Conservation (phyloP, 2,888 invertebrate species). For the Ectemnius continuus region DNA sequence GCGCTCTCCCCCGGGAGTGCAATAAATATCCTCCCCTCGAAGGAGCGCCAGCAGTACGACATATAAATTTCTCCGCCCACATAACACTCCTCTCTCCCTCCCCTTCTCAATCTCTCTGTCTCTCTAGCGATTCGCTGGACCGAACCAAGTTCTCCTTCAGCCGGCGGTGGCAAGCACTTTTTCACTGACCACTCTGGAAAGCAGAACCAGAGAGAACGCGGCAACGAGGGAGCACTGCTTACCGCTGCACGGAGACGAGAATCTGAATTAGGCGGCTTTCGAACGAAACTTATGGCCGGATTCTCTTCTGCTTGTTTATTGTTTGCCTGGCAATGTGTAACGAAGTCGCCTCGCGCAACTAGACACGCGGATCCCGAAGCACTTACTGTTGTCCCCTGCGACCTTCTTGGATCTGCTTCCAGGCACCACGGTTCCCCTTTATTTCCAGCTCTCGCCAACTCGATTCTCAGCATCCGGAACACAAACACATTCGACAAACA, state of each 20-base stretch:
- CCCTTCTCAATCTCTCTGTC: too few species aligned
- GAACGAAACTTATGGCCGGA: slow-evolving; percentile 20
- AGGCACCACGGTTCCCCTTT: too few species aligned
- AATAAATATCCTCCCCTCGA: not conserved
- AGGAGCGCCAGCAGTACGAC: slow-evolving; percentile 8
- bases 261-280: slow-evolving; percentile 27
- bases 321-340: not conserved
- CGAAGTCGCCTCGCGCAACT: too few species aligned
- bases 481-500: too few species aligned
- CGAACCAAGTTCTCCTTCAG: slow-evolving; percentile 8
- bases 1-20: not conserved
- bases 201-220: not conserved
- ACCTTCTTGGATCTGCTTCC: too few species aligned
- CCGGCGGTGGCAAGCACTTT: slow-evolving; percentile 2
- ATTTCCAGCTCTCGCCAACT: too few species aligned
- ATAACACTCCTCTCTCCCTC: slow-evolving; percentile 3
- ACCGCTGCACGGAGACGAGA: slow-evolving; percentile 1
- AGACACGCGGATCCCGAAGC: too few species aligned
- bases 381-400: too few species aligned
- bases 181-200: slow-evolving; percentile 9
- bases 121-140: not conserved
- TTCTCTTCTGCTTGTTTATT: not conserved
- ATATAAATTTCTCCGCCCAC: slow-evolving; percentile 20
- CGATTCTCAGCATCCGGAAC: too few species aligned
- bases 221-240: not conserved